Percentiles rank a stretch among this genome's conserved stretches.
phyloP scores from a whole-genome alignment of 1,140 invertebrate species.

The Monomorium pharaonis region DNA sequence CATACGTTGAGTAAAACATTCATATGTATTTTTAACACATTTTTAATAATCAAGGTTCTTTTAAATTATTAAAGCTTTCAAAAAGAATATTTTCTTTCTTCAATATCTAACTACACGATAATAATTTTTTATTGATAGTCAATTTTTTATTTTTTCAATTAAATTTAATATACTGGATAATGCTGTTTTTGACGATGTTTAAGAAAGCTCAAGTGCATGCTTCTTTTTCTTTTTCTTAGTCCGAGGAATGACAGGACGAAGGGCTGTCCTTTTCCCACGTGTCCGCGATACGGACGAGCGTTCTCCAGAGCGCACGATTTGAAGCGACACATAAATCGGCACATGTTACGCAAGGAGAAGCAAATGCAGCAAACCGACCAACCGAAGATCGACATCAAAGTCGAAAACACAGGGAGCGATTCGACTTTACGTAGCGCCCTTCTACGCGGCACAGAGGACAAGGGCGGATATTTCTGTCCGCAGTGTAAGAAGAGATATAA shows the following conservation, averaged over 20 bases:
- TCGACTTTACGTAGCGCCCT: constrained; percentile 71
- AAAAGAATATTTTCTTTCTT: neutral
- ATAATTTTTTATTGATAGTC: neutral
- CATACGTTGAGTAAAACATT: neutral
- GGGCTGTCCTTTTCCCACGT: constrained; percentile 81
- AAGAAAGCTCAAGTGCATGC: neutral
- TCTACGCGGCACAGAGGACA: constrained; percentile 32
- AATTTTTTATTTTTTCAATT: neutral
- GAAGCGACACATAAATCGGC: constrained; percentile 82
- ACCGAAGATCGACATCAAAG: constrained; percentile 4
- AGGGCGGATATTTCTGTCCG: constrained; percentile 52
- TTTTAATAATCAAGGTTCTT: too few relatives aligned
- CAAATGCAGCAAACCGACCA: constrained; percentile 64
- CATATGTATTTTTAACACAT: too few relatives aligned
- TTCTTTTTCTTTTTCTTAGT: constrained; percentile 27
- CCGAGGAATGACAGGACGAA: constrained; percentile 75
- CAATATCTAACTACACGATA: neutral
- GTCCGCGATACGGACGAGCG: constrained; percentile 79
- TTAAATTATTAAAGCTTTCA: neutral
- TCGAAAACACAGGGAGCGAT: constrained; percentile 71
- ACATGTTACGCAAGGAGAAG: constrained; percentile 81
- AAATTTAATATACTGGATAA: neutral
- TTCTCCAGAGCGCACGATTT: constrained; percentile 82
- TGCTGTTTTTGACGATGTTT: neutral
- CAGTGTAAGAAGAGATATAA: constrained; percentile 80